These are phyloP conservation scores for Atherinosoma microstoma DNA, from an alignment of 2,797 vertebrate species.

Conservation along the genomic window DNA sequence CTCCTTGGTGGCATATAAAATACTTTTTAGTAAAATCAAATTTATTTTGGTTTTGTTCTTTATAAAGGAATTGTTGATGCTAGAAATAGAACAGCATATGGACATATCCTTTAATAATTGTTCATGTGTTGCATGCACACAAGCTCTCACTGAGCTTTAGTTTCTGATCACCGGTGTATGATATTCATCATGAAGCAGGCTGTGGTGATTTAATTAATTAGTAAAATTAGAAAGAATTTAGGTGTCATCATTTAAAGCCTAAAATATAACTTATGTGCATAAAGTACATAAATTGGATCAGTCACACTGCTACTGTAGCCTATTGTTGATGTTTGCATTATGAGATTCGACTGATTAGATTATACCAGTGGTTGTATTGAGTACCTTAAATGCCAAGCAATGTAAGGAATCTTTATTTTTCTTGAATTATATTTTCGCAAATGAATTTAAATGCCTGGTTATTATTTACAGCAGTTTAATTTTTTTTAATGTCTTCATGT, in stretches of 20 bases:
- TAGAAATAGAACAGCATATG: not conserved
- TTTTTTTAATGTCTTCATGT: conserved; percentile 4
- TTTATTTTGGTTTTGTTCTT: conserved; percentile 10
- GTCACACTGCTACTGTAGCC: conserved; percentile 14
- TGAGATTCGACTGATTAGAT: conserved; percentile 3
- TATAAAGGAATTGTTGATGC: conserved; percentile 16
- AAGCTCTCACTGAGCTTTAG: not conserved
- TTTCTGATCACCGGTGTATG: conserved; percentile 9
- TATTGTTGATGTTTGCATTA: conserved; percentile 19
- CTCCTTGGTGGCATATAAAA: conserved; percentile 1
- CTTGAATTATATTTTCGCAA: not conserved
- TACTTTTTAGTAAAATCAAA: conserved; percentile 8
- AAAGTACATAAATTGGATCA: conserved; percentile 34
- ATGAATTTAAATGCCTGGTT: not conserved
- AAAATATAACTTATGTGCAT: conserved; percentile 33
- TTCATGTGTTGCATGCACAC: not conserved
- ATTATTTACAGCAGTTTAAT: not conserved
- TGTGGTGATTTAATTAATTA: conserved; percentile 23
- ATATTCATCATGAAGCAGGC: conserved; percentile 22
- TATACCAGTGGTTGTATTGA: conserved; percentile 9
- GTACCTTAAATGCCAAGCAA: not conserved
- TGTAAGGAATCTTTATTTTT: not conserved
- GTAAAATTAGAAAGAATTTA: conserved; percentile 34
- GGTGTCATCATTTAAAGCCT: conserved; percentile 33
- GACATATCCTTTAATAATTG: conserved; percentile 20